Evolutionary conservation across 2,888 invertebrate species (phyloP), one percentile per base, ranked within the genome.

Genomic region (Drosophila anomalata): DNA sequence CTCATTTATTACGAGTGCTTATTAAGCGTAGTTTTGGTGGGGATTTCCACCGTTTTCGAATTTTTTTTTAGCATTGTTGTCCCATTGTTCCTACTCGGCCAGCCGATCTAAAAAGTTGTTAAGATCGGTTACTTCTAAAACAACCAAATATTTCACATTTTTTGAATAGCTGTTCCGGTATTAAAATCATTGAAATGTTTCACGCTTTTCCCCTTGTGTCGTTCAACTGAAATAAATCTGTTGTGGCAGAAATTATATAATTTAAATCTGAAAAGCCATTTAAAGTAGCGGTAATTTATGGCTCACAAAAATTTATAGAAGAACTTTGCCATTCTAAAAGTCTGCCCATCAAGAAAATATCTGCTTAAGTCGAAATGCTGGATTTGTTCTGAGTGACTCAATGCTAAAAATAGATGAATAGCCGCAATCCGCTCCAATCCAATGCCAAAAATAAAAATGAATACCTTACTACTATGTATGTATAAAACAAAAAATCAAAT

Each of bases 301-400:
- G 61, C 71, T 42, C 24, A 20, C 36, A 54, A 75, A 85, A 85
- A 75, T 69, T 75, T 17, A 17, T 17, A 65, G 24, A 54, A 55
- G 36, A 60, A 73, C 46, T n/a, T 11, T 12, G 51, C 36, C 24
- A n/a, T 54, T 44, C 31, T 41, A 47, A 3, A 36, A 5, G 33
- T 11, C 31, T 44, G 46, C 36, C 31, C 5, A 11, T 42, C 41
- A 51, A 46, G 17, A 4, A 29, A 46, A 39, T 20, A 33, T 9
- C 31, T 47, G 50, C 55, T 44, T 61, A 57, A 69, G 67, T 60
- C 69, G 67, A 73, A 75, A 66, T 63, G 50, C 54, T 42, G 76
- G 68, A 83, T 80, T 78, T 74, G 78, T 78, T 78, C 58, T 42
- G 26, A 41, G 54, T 84, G 84, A 84, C 56, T 84, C 86, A 84